Evolutionary conservation across 2,113 vertebrate species (phyloP).

Genomic region (Hyaena hyaena): DNA sequence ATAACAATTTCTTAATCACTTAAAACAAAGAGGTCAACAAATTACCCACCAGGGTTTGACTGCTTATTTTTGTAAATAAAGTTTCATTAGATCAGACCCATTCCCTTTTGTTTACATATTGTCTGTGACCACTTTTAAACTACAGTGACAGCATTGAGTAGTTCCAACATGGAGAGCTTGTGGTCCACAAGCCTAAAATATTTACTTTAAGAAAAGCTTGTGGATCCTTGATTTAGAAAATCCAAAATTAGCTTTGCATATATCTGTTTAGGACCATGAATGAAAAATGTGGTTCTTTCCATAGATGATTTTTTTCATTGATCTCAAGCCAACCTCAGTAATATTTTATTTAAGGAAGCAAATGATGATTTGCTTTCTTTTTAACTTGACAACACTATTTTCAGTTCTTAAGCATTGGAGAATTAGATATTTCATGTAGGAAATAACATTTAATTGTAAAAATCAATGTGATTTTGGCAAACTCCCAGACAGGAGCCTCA

Average conservation of each 20-base stretch:
- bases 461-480: conserved; percentile 71
- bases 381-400: conserved; percentile 55
- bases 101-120: not conserved
- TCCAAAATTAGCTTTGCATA: not conserved
- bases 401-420: conserved; percentile 19
- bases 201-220: not conserved
- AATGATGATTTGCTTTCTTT: conserved; percentile 64
- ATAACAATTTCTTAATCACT: not conserved
- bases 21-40: not conserved
- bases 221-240: not conserved
- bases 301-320: not conserved
- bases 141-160: not conserved
- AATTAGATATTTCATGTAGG: conserved; percentile 70
- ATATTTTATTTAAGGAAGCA: conserved; percentile 61
- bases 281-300: not conserved
- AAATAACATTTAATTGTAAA: conserved; percentile 74
- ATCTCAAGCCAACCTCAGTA: conserved; percentile 50
- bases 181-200: not conserved
- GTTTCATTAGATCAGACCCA: not conserved
- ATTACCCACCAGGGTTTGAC: not conserved
- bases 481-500: conserved; percentile 25
- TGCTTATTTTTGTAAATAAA: not conserved
- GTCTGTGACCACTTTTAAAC: not conserved
- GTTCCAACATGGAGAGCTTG: not conserved
- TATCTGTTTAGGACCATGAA: not conserved